These are phyloP conservation scores for Ditula angustiorana DNA, from an alignment of 2,888 invertebrate species.

Conservation along the genomic window DNA sequence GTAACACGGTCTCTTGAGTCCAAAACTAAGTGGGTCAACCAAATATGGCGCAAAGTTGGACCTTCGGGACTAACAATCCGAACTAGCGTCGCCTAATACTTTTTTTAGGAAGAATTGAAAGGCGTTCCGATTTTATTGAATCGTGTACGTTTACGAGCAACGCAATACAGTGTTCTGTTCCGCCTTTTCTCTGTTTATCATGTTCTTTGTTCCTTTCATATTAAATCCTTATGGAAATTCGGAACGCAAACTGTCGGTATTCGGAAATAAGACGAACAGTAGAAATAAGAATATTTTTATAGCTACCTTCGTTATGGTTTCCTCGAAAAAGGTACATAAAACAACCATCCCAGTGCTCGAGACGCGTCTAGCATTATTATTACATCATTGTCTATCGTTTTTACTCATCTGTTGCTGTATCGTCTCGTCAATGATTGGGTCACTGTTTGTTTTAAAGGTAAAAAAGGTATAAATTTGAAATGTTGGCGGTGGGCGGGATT, in stretches of 20 bases:
- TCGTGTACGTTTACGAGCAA: neutral
- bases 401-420: too few relatives aligned
- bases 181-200: neutral
- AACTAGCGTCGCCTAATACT: slow-evolving; percentile 12
- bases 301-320: too few relatives aligned
- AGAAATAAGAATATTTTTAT: too few relatives aligned
- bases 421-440: too few relatives aligned
- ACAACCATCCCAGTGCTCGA: too few relatives aligned
- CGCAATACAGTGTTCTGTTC: neutral
- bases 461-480: too few relatives aligned
- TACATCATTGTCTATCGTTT: too few relatives aligned
- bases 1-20: neutral
- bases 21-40: slow-evolving; percentile 18
- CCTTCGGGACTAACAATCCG: neutral
- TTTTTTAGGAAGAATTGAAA: neutral
- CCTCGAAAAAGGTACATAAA: too few relatives aligned
- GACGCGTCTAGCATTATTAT: too few relatives aligned
- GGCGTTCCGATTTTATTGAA: neutral
- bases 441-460: too few relatives aligned
- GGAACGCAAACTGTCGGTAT: neutral
- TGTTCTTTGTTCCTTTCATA: neutral
- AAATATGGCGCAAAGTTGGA: slow-evolving; percentile 10
- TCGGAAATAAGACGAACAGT: neutral
- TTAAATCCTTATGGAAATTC: neutral
- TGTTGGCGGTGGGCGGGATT: too few relatives aligned